These are phyloP conservation scores for Tricholaema leucomelas DNA, from an alignment of 2,113 vertebrate genomes.

Conservation along the genomic window DNA sequence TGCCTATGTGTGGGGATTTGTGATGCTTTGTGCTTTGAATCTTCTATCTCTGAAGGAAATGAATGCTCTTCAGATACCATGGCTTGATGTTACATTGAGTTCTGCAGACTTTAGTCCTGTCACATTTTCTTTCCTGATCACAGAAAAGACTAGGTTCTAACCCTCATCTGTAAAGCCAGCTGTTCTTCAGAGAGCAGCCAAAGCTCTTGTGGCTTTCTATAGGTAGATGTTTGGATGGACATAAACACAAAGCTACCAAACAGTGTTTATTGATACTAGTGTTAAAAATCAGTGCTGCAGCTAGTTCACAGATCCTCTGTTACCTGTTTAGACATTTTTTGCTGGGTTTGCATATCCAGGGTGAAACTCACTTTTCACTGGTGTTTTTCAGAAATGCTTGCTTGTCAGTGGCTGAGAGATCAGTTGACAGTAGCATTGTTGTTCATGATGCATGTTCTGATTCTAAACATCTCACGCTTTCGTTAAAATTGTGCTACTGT, in stretches of 20 bases:
- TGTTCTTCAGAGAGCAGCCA: background rate
- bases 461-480: background rate
- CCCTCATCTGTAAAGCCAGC: background rate
- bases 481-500: background rate
- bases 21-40: background rate
- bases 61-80: accelerated
- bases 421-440: background rate
- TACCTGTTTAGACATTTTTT: background rate
- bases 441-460: background rate
- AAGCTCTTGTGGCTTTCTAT: background rate
- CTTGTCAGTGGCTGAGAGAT: background rate
- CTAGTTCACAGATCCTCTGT: background rate
- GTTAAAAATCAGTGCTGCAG: background rate
- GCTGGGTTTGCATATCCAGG: background rate
- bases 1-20: background rate
- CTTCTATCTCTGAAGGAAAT: background rate
- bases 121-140: background rate
- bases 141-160: background rate
- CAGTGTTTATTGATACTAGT: background rate
- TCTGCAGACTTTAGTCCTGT: background rate
- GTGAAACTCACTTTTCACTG: background rate
- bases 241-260: background rate
- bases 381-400: background rate
- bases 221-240: background rate
- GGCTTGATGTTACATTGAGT: background rate